Evolutionary conservation across 2,797 vertebrate genomes (phyloP).

Genomic region (Micrastur ruficollis): DNA sequence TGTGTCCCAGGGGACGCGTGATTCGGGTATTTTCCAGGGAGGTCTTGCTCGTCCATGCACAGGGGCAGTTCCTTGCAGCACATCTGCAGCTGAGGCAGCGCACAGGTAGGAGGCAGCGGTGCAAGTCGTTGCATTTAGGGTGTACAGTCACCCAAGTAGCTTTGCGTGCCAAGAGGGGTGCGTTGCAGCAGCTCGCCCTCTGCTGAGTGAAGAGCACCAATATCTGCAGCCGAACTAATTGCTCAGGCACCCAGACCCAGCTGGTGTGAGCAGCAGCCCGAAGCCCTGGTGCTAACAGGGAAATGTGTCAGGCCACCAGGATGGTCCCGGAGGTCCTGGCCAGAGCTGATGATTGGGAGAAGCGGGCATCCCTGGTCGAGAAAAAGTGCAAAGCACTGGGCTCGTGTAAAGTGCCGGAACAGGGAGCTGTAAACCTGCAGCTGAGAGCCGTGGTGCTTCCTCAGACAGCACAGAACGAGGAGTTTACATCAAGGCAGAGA

Average conservation of each 20-base stretch:
- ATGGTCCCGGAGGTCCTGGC: too few species aligned
- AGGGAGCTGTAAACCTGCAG: rapidly evolving
- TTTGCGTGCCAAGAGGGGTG: rapidly evolving
- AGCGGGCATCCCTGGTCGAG: rapidly evolving
- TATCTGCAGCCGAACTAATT: too few species aligned
- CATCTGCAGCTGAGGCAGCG: rapidly evolving
- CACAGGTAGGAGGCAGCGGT: not conserved
- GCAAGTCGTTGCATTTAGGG: too few species aligned
- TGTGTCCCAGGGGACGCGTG: rapidly evolving
- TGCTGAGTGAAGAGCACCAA: rapidly evolving
- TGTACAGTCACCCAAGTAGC: not conserved
- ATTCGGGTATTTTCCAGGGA: not conserved
- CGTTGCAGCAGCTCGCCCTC: not conserved
- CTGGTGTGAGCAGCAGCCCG: not conserved
- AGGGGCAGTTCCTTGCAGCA: not conserved
- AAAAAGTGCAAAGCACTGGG: not conserved
- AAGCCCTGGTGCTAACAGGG: not conserved
- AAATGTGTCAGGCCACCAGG: rapidly evolving
- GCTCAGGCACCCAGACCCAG: not conserved
- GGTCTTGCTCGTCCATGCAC: not conserved
- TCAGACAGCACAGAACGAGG: rapidly evolving
- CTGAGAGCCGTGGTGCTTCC: not conserved
- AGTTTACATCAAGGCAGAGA: not conserved
- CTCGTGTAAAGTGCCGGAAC: too few species aligned
- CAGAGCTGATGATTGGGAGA: not conserved